phyloP scores from a whole-genome alignment of 2,797 vertebrate species.

The Eptatretus atami region DNA sequence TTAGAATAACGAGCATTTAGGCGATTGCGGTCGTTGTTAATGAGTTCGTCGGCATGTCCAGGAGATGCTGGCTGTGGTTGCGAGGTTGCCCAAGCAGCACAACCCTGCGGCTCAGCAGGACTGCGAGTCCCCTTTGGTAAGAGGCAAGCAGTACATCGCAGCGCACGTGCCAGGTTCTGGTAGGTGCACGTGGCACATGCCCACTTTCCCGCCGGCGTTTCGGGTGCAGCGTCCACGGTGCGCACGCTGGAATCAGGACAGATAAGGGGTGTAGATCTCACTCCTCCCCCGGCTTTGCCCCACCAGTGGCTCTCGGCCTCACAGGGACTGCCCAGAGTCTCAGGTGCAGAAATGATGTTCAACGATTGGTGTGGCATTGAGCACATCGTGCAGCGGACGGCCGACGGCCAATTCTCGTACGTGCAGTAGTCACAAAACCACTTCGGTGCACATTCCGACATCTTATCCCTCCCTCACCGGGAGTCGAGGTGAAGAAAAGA shows the following conservation, averaged over 20 bases:
- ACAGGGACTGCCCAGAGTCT: not conserved
- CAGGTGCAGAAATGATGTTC: slow-evolving; percentile 1
- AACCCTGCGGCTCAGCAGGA: not conserved
- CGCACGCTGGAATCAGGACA: not conserved
- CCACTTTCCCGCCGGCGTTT: not conserved
- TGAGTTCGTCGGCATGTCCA: not conserved
- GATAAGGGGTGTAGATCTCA: not conserved
- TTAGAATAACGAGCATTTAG: not conserved
- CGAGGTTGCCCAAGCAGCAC: not conserved
- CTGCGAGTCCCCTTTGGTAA: not conserved
- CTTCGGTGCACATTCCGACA: slow-evolving; percentile 1
- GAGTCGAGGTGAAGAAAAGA: not conserved
- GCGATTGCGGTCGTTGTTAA: slow-evolving; percentile 2
- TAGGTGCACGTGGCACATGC: not conserved
- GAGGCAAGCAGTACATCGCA: not conserved
- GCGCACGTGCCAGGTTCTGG: not conserved
- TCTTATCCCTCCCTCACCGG: not conserved
- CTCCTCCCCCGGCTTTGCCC: not conserved
- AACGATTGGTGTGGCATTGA: not conserved
- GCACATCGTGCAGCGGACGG: slow-evolving; percentile 1
- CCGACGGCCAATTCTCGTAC: slow-evolving; percentile 2
- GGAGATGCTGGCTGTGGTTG: not conserved
- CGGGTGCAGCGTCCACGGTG: not conserved
- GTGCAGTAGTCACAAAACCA: slow-evolving; percentile 3
- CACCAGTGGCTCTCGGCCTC: not conserved